Evolutionary conservation across 1,140 invertebrate species (phyloP).

Genomic region (Saccostrea cuccullata): DNA sequence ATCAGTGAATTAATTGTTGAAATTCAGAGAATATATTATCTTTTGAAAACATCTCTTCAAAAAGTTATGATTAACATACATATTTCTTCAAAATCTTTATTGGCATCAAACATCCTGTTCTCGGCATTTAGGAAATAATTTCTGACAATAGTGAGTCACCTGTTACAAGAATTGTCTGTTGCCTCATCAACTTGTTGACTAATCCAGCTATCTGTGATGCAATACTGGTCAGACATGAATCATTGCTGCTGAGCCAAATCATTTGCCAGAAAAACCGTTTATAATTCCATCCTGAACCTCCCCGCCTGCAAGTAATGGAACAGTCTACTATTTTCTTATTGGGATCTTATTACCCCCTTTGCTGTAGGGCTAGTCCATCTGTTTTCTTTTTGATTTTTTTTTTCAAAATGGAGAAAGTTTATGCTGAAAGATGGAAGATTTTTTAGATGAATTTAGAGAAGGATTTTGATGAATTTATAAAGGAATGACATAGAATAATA

Average conservation of each 20-base stretch:
- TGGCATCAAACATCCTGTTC: background rate
- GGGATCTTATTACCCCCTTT: constrained; percentile 1
- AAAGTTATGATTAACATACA: too few relatives aligned
- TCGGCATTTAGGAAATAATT: background rate
- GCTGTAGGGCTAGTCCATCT: background rate
- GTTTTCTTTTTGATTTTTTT: background rate
- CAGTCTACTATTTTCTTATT: background rate
- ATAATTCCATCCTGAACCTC: constrained; percentile 20
- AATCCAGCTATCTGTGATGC: constrained; percentile 11
- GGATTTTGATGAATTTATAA: background rate
- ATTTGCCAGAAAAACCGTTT: constrained; percentile 3
- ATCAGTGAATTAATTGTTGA: too few relatives aligned
- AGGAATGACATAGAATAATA: background rate
- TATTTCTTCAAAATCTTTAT: background rate
- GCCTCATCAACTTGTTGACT: constrained; percentile 32
- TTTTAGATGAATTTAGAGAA: background rate
- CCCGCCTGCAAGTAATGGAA: constrained; percentile 24
- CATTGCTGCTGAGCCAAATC: constrained; percentile 24
- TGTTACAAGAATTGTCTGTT: background rate
- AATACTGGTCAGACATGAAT: constrained; percentile 26
- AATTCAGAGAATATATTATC: too few relatives aligned
- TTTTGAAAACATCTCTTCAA: too few relatives aligned
- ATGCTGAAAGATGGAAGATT: background rate
- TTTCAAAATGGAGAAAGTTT: background rate
- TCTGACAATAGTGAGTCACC: background rate